phyloP scores from a whole-genome alignment of 2,113 vertebrate genomes.

The Rutilus rutilus region DNA sequence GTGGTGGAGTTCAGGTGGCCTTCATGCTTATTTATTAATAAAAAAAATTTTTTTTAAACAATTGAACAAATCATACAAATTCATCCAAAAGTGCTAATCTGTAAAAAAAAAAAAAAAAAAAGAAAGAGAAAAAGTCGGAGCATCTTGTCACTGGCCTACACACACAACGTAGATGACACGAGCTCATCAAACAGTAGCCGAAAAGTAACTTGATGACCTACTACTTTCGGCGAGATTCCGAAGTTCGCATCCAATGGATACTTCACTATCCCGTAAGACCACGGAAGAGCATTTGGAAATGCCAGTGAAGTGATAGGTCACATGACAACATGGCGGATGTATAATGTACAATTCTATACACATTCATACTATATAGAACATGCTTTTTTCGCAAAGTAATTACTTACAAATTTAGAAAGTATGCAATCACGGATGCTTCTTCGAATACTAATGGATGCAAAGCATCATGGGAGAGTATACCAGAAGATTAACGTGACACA shows the following conservation, averaged over 20 bases:
- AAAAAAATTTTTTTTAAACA: no score
- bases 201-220: background rate
- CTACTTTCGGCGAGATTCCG: background rate
- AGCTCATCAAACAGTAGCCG: background rate
- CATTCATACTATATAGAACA: background rate
- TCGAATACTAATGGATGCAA: background rate
- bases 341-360: background rate
- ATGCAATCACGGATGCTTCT: background rate
- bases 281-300: background rate
- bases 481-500: conserved; percentile 20
- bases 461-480: background rate
- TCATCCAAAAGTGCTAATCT: no score
- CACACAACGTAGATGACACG: no score
- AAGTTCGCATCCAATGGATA: background rate
- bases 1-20: background rate
- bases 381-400: background rate
- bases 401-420: background rate
- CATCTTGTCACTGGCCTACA: background rate
- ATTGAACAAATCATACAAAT: no score
- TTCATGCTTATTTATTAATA: background rate
- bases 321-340: background rate
- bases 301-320: background rate
- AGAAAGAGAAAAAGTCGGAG: no score
- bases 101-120: no score
- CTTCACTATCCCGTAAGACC: background rate